Evolutionary conservation across 2,888 invertebrate species (phyloP).

Genomic region (Vannuccia rotundouncinata): DNA sequence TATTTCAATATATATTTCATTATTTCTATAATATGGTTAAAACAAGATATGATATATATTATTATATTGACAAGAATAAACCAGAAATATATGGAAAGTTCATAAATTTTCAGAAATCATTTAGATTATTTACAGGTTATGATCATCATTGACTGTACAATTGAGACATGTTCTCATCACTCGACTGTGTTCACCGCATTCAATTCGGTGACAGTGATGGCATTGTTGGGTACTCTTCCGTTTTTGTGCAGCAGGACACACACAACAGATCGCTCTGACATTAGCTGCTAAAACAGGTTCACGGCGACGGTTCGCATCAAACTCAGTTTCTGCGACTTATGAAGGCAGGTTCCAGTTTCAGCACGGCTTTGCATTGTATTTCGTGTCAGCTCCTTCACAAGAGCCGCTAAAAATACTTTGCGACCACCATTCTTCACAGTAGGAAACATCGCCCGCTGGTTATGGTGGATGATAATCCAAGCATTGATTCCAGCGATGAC

Average conservation of each 20-base stretch:
- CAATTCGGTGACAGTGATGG: slow-evolving; percentile 19
- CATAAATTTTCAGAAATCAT: not conserved
- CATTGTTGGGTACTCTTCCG: slow-evolving; percentile 26
- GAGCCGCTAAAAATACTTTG: not conserved
- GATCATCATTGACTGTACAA: not conserved
- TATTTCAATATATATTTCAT: too few relatives aligned
- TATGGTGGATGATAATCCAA: not conserved
- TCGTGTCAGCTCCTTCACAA: not conserved
- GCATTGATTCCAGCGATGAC: too few relatives aligned
- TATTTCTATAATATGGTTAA: not conserved
- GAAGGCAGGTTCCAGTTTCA: not conserved
- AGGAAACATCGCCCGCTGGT: not conserved
- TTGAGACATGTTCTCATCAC: not conserved
- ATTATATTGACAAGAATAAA: not conserved
- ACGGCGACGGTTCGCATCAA: not conserved
- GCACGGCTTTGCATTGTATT: not conserved
- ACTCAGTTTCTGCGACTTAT: slow-evolving; percentile 7
- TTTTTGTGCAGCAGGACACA: slow-evolving; percentile 14
- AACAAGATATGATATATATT: not conserved
- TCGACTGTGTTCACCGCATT: not conserved
- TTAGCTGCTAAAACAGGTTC: not conserved
- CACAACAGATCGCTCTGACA: slow-evolving; percentile 22
- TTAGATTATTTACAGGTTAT: not conserved
- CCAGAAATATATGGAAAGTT: not conserved
- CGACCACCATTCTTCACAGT: not conserved